Conservation (phyloP, 1,140 invertebrate genomes). For the Cherax quadricarinatus region DNA sequence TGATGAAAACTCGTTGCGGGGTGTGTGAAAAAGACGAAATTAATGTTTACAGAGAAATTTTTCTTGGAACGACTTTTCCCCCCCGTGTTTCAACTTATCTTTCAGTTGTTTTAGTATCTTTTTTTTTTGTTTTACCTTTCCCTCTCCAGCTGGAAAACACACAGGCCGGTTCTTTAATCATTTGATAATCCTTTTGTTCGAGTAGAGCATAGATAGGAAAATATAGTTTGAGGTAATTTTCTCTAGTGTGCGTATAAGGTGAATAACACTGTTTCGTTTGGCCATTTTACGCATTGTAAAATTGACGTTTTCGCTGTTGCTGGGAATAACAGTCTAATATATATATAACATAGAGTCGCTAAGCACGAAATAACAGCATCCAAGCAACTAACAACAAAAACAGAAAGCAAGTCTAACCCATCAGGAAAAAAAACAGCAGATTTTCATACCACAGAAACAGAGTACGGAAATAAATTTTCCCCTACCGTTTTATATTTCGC, state of each 20-base stretch:
- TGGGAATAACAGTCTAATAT: no score
- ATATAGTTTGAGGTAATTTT: conserved; percentile 23
- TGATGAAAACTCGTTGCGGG: conserved; percentile 69
- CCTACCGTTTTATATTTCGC: conserved; percentile 30
- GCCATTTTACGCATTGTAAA: no score
- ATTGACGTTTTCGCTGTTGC: no score
- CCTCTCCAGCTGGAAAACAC: conserved; percentile 36
- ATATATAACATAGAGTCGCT: no score
- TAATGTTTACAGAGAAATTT: conserved; percentile 71
- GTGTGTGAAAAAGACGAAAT: conserved; percentile 69
- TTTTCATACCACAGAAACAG: no score
- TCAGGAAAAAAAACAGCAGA: no score
- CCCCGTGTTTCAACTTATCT: conserved; percentile 55
- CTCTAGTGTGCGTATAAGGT: no score
- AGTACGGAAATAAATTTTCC: no score
- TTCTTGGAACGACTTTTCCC: conserved; percentile 61
- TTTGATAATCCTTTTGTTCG: conserved; percentile 46
- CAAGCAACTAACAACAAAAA: no score
- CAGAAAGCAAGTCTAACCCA: no score
- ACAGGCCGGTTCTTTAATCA: conserved; percentile 63
- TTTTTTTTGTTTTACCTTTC: neutral
- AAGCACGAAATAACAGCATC: no score
- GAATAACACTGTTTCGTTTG: no score
- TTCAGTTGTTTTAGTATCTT: conserved; percentile 56
- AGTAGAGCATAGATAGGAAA: conserved; percentile 28